Evolutionary conservation across 2,888 invertebrate genomes (phyloP), one percentile per base, ranked within the genome.

Genomic region (Sarcophaga caerulescens): DNA sequence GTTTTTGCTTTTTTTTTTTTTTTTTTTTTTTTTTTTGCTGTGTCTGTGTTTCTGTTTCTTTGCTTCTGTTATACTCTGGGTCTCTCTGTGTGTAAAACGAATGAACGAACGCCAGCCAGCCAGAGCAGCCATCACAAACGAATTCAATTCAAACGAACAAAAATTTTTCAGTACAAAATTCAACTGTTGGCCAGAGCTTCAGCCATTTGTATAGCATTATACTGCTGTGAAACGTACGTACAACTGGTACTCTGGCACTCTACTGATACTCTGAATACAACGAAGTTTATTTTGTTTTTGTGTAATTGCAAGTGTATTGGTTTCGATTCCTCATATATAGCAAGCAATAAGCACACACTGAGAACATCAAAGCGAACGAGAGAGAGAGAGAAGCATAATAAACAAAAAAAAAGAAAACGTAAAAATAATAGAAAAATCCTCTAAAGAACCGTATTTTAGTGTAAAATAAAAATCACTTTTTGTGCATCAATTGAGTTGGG

Each of bases 401-500:
- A 87, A 85, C 82, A 82, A 77, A 82, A 82, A 77, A 60, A n/a
- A n/a, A 59, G 2, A 19, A 14, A 35, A 35, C 5, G 35, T 35
- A 35, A 35, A 35, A 35, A 35, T 35, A 35, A 60, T 17, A 68
- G 44, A 8, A 73, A 79, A 79, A 78, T 65, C 77, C 52, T 78
- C 74, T 70, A 47, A 73, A 84, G 76, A 83, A 77, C 62, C 45
- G 62, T 52, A 74, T 82, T 78, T 80, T 75, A 65, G 44, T 85
- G 57, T 62, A 63, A 78, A 80, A 74, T 69, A 87, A 87, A 88
- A 85, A 82, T 76, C 59, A 68, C 79, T 74, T 89, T 89, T 88
- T 81, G 86, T 85, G 87, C 77, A 65, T 69, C 70, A 88, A 88
- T 89, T 89, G 70, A 85, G 71, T 69, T 82, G 77, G 81, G 85